Evolutionary conservation across 2,888 invertebrate genomes (phyloP).

Genomic region (Caenorhabditis sp.): DNA sequence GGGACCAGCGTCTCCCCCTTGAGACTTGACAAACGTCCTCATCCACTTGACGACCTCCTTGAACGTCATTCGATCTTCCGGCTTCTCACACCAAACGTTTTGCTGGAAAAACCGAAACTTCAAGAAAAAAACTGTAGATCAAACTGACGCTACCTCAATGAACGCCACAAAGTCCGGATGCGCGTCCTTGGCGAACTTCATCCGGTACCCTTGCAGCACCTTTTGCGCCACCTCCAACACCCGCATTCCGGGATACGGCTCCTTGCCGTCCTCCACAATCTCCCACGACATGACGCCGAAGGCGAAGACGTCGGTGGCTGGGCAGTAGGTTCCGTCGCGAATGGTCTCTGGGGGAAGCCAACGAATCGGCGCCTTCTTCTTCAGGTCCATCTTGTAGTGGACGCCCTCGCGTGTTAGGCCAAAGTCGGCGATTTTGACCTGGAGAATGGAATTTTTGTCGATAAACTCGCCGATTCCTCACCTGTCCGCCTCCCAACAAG

Average conservation of each 20-base stretch:
- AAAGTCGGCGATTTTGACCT: conserved; percentile 69
- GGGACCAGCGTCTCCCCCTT: conserved; percentile 16
- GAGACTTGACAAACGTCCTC: conserved; percentile 12
- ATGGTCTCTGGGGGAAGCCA: conserved; percentile 70
- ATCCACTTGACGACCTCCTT: conserved; percentile 37
- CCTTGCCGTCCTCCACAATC: conserved; percentile 55
- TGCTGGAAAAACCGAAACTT: conserved; percentile 2
- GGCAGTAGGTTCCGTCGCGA: conserved; percentile 41
- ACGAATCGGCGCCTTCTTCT: conserved; percentile 67
- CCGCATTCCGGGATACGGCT: conserved; percentile 52
- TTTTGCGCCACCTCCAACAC: conserved; percentile 35
- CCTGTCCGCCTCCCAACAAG: conserved; percentile 63
- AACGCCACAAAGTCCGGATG: conserved; percentile 41
- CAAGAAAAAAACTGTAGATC: background rate
- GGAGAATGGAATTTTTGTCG: background rate
- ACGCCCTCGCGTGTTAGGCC: conserved; percentile 59
- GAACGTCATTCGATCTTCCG: conserved; percentile 14
- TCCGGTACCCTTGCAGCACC: conserved; percentile 16
- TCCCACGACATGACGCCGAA: conserved; percentile 66
- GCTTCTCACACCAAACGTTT: conserved; percentile 30
- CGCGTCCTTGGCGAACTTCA: conserved; percentile 57
- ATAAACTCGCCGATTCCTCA: background rate
- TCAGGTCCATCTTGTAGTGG: conserved; percentile 59
- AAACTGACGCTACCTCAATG: background rate
- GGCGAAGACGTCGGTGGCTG: conserved; percentile 68